phyloP scores from a whole-genome alignment of 2,113 vertebrate species.

The Irena cyanogastra region DNA sequence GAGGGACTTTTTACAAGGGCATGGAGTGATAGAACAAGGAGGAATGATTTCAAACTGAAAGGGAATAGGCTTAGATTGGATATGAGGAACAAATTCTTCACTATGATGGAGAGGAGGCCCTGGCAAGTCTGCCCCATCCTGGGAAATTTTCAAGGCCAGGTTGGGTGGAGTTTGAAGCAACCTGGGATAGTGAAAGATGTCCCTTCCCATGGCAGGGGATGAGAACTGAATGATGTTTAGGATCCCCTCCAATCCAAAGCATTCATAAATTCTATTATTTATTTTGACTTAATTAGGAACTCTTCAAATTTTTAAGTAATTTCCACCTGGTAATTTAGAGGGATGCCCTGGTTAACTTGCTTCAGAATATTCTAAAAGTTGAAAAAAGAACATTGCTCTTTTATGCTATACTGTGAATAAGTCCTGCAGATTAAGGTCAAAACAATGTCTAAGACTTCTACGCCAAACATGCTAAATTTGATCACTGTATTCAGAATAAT shows the following conservation, averaged over 20 bases:
- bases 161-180: neutral
- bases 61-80: neutral
- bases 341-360: neutral
- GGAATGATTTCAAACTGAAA: neutral
- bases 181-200: neutral
- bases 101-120: accelerated
- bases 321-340: neutral
- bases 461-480: neutral
- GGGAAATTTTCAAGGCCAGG: too few relatives aligned
- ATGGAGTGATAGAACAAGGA: neutral
- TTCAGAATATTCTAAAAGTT: neutral
- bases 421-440: neutral
- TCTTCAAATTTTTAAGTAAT: neutral
- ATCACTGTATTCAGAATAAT: neutral
- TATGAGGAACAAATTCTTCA: neutral
- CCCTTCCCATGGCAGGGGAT: neutral
- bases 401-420: neutral
- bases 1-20: neutral
- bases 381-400: neutral
- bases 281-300: neutral
- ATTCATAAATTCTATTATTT: neutral
- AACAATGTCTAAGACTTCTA: neutral
- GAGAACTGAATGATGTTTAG: neutral
- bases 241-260: neutral
- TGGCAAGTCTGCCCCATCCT: too few relatives aligned